Evolutionary conservation across 2,888 invertebrate genomes (phyloP), one percentile per base, ranked within the genome.

Genomic region (Cantharis lateralis): DNA sequence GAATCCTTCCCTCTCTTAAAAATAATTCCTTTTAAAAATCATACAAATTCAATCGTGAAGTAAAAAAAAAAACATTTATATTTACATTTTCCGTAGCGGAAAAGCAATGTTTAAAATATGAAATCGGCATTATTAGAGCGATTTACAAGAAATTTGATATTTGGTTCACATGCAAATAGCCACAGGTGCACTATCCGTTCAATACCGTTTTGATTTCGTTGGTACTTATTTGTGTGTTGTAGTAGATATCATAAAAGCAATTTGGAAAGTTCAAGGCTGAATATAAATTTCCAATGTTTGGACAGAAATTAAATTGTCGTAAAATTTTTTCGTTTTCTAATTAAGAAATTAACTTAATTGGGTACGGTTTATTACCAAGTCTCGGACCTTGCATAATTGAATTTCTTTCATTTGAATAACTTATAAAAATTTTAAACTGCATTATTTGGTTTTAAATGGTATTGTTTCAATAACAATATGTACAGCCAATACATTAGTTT

Each of bases 401-500:
- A 48, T 48, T n/a, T 9, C 48, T 4, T 13, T 48, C n/a, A 48
- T 48, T n/a, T 48, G n/a, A 48, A 48, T n/a, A 1, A n/a, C n/a
- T 7, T 48, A n/a, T 1, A 48, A 48, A 9, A 48, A 2, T n/a
- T 48, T n/a, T 9, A 7, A 48, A 48, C n/a, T n/a, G 48, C 48
- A 7, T n/a, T 48, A 48, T n/a, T 48, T n/a, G 48, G n/a, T n/a
- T 48, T n/a, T 2, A 48, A 48, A 48, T 48, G 48, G n/a, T n/a
- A 48, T 48, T 48, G 48, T 48, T 48, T 48, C 48, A 48, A 48
- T 48, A n/a, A 48, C 48, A 48, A 48, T 48, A 48, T 70, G 64
- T 72, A 66, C 71, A 77, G 69, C 26, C 68, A 78, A 62, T 75
- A 64, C 72, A 74, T 72, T 74, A 72, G 68, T 69, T 74, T 74